Base-by-base conservation (phyloP, 2,113 vertebrate species). In the Plectropomus leopardus region DNA sequence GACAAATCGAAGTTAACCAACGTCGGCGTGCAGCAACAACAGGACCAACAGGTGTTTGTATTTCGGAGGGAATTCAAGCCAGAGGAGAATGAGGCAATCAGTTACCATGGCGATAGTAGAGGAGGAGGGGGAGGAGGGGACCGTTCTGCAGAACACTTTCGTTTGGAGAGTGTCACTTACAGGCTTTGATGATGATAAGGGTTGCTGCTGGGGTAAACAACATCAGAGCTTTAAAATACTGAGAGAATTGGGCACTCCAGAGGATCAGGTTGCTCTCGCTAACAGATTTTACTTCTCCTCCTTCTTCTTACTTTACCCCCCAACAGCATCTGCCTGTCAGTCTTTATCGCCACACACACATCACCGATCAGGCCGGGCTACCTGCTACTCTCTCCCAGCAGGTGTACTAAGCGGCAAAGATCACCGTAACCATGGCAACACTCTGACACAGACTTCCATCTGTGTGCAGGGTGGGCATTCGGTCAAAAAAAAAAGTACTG, bases 151-250 rank as follows among this genome's bases (percentile, higher is more conserved):
- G 75, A 67, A 66, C 44, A 58, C 85, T 86, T 90, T 74, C 17
- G 72, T 81, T 86, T 64, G 70, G 64, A 83, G 77, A 80, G 83
- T 84, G 88, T 88, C 86, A 85, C 90, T 89, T 84, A 86, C 65
- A 83, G 58, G 80, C 91, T 89, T 85, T 89, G 88, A 90, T 89
- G 88, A 87, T 76, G 81, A 89, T 82, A 84, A 84, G 81, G 76
- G 81, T 65, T 48, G 89, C 89, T 85, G 76, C 73, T 50, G 88
- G 85, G 81, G 85, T 92, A 91, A 91, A 92, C 88, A 91, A 86
- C 82, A 79, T 71, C 42, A 63, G 51, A 73, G 78, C 19, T 24
- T 71, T 80, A 72, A 84, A 83, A 88, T 40, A 81, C 75, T 71
- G 67, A 77, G 80, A 87, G 80, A 85, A 76, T 69, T 64, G 42